phyloP scores from a whole-genome alignment of 2,113 vertebrate genomes.

The Suncus etruscus region DNA sequence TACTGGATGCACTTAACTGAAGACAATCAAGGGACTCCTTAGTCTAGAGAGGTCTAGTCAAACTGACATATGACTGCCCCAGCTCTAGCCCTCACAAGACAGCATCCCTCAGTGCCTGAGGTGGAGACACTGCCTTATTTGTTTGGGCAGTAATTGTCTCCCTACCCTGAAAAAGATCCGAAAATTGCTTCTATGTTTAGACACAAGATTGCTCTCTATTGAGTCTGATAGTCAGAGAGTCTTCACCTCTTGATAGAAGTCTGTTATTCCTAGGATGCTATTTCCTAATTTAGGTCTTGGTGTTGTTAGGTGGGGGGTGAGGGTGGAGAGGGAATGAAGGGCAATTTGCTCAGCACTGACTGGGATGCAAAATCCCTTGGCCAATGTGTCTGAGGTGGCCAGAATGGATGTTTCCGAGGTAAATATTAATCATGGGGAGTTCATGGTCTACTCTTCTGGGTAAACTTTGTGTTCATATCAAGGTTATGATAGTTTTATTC shows the following conservation, averaged over 20 bases:
- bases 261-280: constrained; percentile 84
- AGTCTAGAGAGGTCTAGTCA: constrained; percentile 40
- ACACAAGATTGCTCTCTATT: constrained; percentile 89
- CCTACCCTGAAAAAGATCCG: constrained; percentile 84
- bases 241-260: constrained; percentile 86
- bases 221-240: constrained; percentile 85
- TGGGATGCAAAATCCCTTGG: constrained; percentile 78
- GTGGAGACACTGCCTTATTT: constrained; percentile 90
- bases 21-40: constrained; percentile 76
- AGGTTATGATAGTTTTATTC: constrained; percentile 41
- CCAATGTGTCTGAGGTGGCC: constrained; percentile 66
- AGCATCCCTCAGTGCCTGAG: constrained; percentile 78
- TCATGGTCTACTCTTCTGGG: constrained; percentile 71
- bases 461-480: constrained; percentile 74
- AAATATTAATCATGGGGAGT: constrained; percentile 63
- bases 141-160: constrained; percentile 90
- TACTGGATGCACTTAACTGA: constrained; percentile 80
- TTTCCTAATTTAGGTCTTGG: constrained; percentile 86
- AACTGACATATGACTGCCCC: constrained; percentile 59
- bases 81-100: constrained; percentile 58
- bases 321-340: constrained; percentile 52
- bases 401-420: constrained; percentile 66
- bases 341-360: constrained; percentile 77
- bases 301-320: constrained; percentile 81
- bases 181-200: constrained; percentile 92